Evolutionary conservation across 1,140 invertebrate species (phyloP), one percentile per base, ranked within the genome.

Genomic region (Papilio glaucus): DNA sequence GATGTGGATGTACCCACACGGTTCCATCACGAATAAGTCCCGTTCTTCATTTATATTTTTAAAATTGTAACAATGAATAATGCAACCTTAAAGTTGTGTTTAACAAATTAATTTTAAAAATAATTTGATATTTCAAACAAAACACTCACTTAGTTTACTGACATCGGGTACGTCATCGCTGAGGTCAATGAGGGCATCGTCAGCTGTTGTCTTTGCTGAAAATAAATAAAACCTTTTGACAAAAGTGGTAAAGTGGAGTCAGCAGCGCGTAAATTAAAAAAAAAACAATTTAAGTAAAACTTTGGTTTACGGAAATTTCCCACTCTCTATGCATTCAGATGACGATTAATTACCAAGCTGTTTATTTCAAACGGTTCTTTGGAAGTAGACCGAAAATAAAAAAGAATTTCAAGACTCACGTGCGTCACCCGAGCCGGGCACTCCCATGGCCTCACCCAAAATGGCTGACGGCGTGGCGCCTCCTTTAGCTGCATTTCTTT

Each of bases 1-100:
- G 94, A 97, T 85, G 86, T 97, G 78, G 96, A 96, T 93, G 94
- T 97, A 78, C 94, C 95, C 62, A 85, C 94, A 69, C 96, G 96
- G 96, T 96, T 86, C n/a, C n/a, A n/a, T n/a, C n/a, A n/a, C n/a
- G n/a, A n/a, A n/a, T n/a, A n/a, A n/a, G n/a, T n/a, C n/a, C n/a
- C n/a, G n/a, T n/a, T n/a, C n/a, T n/a, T n/a, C n/a, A n/a, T n/a
- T n/a, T n/a, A n/a, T n/a, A n/a, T n/a, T n/a, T n/a, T n/a, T n/a
- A n/a, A n/a, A n/a, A n/a, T n/a, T n/a, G n/a, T n/a, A n/a, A n/a
- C n/a, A n/a, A n/a, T n/a, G n/a, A n/a, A n/a, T n/a, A n/a, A n/a
- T n/a, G n/a, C n/a, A n/a, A n/a, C n/a, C n/a, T n/a, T n/a, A n/a
- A n/a, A n/a, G n/a, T n/a, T n/a, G n/a, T n/a, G n/a, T n/a, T n/a